Conservation (phyloP, 2,113 vertebrate species). For the Tiliqua scincoides region DNA sequence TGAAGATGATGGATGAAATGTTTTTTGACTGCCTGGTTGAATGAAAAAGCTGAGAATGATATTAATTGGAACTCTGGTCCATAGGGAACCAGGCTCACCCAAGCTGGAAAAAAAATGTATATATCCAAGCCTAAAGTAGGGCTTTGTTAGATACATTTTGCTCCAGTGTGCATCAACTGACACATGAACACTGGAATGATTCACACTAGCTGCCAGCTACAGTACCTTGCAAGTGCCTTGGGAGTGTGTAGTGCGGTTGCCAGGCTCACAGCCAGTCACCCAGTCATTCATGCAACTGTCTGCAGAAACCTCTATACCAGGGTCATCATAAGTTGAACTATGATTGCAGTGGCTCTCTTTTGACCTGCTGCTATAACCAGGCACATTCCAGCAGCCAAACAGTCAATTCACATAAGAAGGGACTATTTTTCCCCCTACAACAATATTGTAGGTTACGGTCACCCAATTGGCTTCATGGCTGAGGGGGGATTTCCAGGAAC, state of each 20-base stretch:
- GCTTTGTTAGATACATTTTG: background rate
- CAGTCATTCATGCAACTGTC: background rate
- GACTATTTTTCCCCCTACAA: no score
- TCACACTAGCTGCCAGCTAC: background rate
- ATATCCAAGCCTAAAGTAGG: background rate
- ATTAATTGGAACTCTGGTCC: conserved; percentile 41
- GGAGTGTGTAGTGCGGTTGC: background rate
- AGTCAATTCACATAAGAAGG: background rate
- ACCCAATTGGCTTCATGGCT: no score
- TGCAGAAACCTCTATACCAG: background rate
- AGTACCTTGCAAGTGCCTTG: no score
- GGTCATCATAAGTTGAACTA: background rate
- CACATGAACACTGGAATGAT: background rate
- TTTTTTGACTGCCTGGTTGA: background rate
- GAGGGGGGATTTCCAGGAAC: no score
- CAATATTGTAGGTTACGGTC: no score
- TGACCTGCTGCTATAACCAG: background rate
- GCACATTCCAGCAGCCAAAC: background rate
- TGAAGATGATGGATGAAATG: background rate
- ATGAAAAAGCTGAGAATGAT: conserved; percentile 3
- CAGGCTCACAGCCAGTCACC: background rate
- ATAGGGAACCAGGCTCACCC: background rate
- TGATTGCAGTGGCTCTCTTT: no score
- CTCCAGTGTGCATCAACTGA: background rate
- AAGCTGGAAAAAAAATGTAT: background rate